Percentiles rank a stretch among this genome's conserved stretches.
Conservation (phyloP, 2,797 vertebrate species). For the Ctenopoma multispine region DNA sequence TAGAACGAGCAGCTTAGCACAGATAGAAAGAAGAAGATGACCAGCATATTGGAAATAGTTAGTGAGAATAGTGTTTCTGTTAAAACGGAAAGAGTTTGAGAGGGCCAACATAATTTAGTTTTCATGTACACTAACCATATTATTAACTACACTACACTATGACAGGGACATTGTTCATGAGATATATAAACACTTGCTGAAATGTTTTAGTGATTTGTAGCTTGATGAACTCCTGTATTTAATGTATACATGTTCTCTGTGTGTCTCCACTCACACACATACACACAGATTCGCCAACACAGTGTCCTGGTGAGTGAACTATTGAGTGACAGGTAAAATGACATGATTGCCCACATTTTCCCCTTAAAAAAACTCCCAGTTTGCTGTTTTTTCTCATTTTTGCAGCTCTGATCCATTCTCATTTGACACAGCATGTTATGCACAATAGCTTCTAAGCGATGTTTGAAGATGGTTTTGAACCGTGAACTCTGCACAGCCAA, state of each 20-base stretch:
- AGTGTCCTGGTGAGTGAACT: constrained; percentile 57
- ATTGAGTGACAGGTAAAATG: constrained; percentile 71
- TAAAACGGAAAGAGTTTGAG: background rate
- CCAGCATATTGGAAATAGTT: background rate
- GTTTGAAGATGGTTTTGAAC: constrained; percentile 76
- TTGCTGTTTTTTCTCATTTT: constrained; percentile 68
- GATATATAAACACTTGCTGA: background rate
- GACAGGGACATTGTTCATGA: background rate
- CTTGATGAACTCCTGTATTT: background rate
- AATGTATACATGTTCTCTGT: background rate
- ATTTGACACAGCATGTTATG: constrained; percentile 59
- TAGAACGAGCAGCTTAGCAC: background rate
- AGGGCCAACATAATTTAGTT: background rate
- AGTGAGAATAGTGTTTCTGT: background rate
- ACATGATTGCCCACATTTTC: constrained; percentile 72
- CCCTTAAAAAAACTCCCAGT: constrained; percentile 49
- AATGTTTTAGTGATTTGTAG: background rate
- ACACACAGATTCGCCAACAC: constrained; percentile 21
- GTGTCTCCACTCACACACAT: background rate
- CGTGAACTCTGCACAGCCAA: constrained; percentile 52
- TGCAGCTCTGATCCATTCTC: constrained; percentile 64
- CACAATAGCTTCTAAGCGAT: constrained; percentile 68
- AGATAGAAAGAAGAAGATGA: background rate
- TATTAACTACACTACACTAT: too few relatives aligned
- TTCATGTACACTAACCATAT: too few relatives aligned